Conservation (phyloP, 2,797 vertebrate genomes). For the Galago senegalensis region DNA sequence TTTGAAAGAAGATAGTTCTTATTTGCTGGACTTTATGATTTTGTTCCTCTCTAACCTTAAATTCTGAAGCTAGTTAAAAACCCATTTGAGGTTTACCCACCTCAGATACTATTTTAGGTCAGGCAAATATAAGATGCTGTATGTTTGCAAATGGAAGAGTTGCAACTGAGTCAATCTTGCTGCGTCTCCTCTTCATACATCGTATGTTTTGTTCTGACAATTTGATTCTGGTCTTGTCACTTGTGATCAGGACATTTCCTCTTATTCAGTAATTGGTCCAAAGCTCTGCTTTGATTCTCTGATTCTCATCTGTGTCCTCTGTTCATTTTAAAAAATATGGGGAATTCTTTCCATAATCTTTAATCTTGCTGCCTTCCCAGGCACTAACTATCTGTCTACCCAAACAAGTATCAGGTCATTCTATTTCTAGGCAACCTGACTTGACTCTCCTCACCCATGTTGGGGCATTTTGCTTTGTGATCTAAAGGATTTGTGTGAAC, state of each 20-base stretch:
- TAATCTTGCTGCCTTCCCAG: neutral
- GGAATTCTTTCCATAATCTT: constrained; percentile 58
- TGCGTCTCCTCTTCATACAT: neutral
- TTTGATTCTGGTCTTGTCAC: constrained; percentile 17
- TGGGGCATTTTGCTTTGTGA: neutral
- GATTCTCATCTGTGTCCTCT: constrained; percentile 21
- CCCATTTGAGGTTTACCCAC: neutral
- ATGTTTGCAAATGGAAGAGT: constrained; percentile 25
- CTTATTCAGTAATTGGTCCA: constrained; percentile 1
- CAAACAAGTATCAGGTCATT: constrained; percentile 26
- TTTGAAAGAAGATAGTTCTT: constrained; percentile 24
- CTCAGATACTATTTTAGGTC: constrained; percentile 31
- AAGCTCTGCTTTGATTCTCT: constrained; percentile 15
- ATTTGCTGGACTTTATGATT: constrained; percentile 12
- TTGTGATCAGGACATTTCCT: constrained; percentile 25
- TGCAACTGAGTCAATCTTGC: neutral
- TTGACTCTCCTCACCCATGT: neutral
- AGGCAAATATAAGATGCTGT: neutral
- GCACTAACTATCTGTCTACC: neutral
- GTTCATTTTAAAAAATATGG: constrained; percentile 30
- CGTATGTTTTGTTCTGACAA: neutral
- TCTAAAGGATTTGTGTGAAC: constrained; percentile 23
- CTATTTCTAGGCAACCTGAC: constrained; percentile 3
- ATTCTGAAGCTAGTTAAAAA: constrained; percentile 52
- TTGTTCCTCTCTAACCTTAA: constrained; percentile 43